Evolutionary conservation across 35 echinoderm and acorn worm species (phyloP), one percentile per base, ranked within the genome.

Genomic region (Amphiura filiformis): DNA sequence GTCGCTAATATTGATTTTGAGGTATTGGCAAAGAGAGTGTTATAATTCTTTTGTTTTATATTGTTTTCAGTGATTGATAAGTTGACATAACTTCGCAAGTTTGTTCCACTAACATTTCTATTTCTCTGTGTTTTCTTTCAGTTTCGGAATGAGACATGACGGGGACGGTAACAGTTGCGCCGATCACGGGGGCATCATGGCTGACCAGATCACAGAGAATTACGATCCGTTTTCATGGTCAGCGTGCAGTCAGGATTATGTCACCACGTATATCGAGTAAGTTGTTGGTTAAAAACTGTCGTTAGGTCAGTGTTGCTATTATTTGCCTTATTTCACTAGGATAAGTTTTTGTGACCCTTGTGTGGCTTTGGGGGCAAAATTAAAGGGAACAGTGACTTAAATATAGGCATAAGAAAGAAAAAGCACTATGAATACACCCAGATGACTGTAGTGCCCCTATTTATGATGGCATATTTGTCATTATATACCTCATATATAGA

Each of bases 91-190:
- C n/a, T n/a, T n/a, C n/a, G n/a, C n/a, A n/a, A n/a, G n/a, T n/a
- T n/a, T n/a, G n/a, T n/a, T n/a, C n/a, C n/a, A n/a, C n/a, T n/a
- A n/a, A n/a, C n/a, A n/a, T n/a, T n/a, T n/a, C n/a, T n/a, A n/a
- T 76, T 52, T 0, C 49, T 83, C 39, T 35, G 2, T 88, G 12
- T 88, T 75, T 34, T 30, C 32, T 57, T 42, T 39, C 47, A 97
- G 95, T 86, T 97, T 97, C 91, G 95, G 95, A 15, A 97, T 97
- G 95, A 90, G 91, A 38, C 95, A 97, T 77, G 95, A 97, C 39
- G 95, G 95, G 0, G 88, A 91, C 37, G 91, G 91, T 0, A 97
- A 97, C 31, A 56, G 84, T 23, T 97, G 95, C 75, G 91, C 91
- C 30, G 76, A 91, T 4, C 31, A 77, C 5, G 94, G 94, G 0